These are phyloP conservation scores for Cephus runcator DNA, from an alignment of 2,888 invertebrate genomes.

Conservation along the genomic window DNA sequence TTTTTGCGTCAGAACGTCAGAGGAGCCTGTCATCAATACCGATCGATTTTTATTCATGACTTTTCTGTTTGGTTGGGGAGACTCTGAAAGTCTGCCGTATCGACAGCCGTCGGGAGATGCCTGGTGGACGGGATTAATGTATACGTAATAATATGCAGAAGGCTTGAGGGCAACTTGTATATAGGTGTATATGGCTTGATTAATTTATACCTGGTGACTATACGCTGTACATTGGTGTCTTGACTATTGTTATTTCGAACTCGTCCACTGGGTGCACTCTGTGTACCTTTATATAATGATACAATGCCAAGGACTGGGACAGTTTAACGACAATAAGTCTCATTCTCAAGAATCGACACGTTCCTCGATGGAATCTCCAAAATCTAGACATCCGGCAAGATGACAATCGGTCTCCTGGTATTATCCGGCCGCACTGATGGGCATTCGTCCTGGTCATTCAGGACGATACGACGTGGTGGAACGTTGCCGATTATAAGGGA, in stretches of 20 bases:
- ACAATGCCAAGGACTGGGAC: neutral
- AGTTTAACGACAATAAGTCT: neutral
- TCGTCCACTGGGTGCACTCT: neutral
- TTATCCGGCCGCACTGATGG: slow-evolving; percentile 32
- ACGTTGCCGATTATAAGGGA: slow-evolving; percentile 55
- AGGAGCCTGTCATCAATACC: slow-evolving; percentile 55
- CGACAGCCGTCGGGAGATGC: neutral
- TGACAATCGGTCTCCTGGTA: slow-evolving; percentile 30
- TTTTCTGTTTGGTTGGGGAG: slow-evolving; percentile 27
- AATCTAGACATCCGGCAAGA: slow-evolving; percentile 23
- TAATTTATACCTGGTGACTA: neutral
- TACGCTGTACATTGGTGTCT: neutral
- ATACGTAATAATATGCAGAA: neutral
- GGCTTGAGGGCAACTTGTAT: neutral
- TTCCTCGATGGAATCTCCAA: neutral
- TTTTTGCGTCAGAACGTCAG: slow-evolving; percentile 61
- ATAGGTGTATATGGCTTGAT: neutral
- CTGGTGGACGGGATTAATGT: neutral
- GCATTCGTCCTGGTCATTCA: slow-evolving; percentile 16
- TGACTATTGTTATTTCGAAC: neutral
- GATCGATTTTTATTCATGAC: slow-evolving; percentile 58
- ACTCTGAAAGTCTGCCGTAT: neutral
- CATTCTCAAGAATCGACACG: neutral
- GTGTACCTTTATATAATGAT: neutral
- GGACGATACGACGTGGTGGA: slow-evolving; percentile 45